A percentile compares a stretch with the other conserved stretches of the same genome.
Conservation (phyloP, 1,140 invertebrate genomes). For the Pogonus chalceus region DNA sequence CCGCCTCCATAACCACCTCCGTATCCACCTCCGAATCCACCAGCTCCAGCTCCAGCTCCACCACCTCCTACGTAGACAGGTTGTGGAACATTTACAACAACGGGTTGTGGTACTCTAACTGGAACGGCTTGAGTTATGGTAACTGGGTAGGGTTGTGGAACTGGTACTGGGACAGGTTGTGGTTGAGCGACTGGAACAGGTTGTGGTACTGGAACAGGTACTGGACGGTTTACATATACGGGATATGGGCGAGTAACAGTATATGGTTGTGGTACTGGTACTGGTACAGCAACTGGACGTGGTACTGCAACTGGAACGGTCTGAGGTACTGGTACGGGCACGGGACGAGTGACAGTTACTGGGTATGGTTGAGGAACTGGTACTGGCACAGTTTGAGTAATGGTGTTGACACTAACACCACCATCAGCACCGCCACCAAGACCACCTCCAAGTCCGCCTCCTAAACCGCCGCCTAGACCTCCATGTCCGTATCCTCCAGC, state of each 20-base stretch:
- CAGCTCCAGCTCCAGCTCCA: conserved; percentile 10
- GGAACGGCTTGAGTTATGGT: conserved; percentile 20
- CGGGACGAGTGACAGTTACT: conserved; percentile 37
- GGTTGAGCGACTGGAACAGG: conserved; percentile 24
- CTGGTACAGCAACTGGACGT: conserved; percentile 31
- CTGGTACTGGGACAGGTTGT: conserved; percentile 23
- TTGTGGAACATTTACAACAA: conserved; percentile 43
- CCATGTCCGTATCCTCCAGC: conserved; percentile 13
- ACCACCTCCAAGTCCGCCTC: conserved; percentile 18
- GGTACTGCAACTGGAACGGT: conserved; percentile 28
- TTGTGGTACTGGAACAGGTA: conserved; percentile 19
- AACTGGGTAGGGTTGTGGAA: conserved; percentile 22
- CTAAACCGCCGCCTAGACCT: conserved; percentile 18
- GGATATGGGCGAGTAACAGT: conserved; percentile 22
- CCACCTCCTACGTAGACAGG: conserved; percentile 33
- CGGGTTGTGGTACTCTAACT: conserved; percentile 23
- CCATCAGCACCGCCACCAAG: conserved; percentile 19
- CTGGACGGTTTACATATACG: conserved; percentile 22
- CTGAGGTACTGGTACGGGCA: conserved; percentile 33
- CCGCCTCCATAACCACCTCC: conserved; percentile 11
- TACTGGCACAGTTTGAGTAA: conserved; percentile 25
- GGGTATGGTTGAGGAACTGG: conserved; percentile 34
- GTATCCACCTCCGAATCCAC: conserved; percentile 10
- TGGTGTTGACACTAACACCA: conserved; percentile 21
- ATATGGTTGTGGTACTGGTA: conserved; percentile 29